These are phyloP conservation scores for Micrasema longulum DNA, from an alignment of 1,140 invertebrate species.

Conservation along the genomic window DNA sequence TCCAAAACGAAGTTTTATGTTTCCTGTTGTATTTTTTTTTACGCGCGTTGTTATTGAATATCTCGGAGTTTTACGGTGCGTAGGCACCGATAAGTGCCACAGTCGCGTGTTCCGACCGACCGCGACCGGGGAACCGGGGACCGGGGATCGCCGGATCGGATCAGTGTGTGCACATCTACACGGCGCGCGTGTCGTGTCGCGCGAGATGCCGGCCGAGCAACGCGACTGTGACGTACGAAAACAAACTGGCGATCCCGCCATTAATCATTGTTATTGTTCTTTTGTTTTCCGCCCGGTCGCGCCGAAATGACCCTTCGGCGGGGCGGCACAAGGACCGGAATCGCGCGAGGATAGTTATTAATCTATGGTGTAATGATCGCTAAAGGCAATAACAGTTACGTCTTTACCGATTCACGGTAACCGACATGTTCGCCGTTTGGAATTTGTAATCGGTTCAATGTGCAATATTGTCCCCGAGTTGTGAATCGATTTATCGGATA, in stretches of 20 bases:
- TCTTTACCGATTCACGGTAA: slow-evolving; percentile 18
- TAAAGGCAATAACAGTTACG: slow-evolving; percentile 22
- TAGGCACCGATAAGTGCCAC: slow-evolving; percentile 29
- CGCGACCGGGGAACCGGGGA: too few relatives aligned
- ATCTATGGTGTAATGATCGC: slow-evolving; percentile 18
- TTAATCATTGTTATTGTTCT: slow-evolving; percentile 43
- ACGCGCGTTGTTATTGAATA: slow-evolving; percentile 21
- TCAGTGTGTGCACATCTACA: slow-evolving; percentile 30
- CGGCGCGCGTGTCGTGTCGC: slow-evolving; percentile 24
- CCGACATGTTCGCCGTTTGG: slow-evolving; percentile 8
- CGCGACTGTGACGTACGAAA: slow-evolving; percentile 32
- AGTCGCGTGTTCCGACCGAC: slow-evolving; percentile 32
- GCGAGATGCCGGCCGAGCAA: slow-evolving; percentile 10
- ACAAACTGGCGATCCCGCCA: slow-evolving; percentile 40
- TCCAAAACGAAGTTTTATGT: slow-evolving; percentile 3
- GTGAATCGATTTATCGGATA: slow-evolving; percentile 2
- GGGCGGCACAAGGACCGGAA: not conserved
- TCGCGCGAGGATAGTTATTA: slow-evolving; percentile 25
- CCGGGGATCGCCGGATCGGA: too few relatives aligned
- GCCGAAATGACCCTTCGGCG: slow-evolving; percentile 13
- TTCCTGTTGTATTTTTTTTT: slow-evolving; percentile 17
- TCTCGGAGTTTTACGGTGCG: slow-evolving; percentile 15
- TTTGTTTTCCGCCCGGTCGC: slow-evolving; percentile 25
- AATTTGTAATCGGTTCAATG: slow-evolving; percentile 1
- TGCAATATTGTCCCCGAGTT: not conserved